Percentiles rank a stretch among this genome's conserved stretches.
Evolutionary conservation across 2,797 vertebrate species (phyloP).

Genomic region (Sebastes elongatus): DNA sequence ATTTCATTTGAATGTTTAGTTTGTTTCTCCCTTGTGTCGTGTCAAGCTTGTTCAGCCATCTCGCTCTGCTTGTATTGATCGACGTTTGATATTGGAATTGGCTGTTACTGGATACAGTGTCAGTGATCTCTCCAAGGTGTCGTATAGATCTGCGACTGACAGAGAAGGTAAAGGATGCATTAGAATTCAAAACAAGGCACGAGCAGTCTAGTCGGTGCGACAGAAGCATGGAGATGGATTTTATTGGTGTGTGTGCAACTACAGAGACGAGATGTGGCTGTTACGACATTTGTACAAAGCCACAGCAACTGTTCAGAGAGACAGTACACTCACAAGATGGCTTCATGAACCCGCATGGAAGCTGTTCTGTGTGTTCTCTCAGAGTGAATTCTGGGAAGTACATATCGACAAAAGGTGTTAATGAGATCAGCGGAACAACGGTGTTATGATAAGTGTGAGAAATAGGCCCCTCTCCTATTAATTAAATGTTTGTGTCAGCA

Average conservation of each 20-base stretch:
- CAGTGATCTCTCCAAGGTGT: background rate
- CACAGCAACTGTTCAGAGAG: background rate
- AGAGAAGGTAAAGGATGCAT: background rate
- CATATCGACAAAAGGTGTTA: conserved; percentile 7
- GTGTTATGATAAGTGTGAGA: conserved; percentile 23
- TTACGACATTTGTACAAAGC: background rate
- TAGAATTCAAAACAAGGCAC: background rate
- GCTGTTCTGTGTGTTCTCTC: background rate
- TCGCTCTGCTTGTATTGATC: background rate
- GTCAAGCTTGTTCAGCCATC: background rate
- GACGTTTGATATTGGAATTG: background rate
- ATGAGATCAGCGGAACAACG: conserved; percentile 33
- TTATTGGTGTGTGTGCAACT: background rate
- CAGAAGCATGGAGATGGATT: conserved; percentile 3
- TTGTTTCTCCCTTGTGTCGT: background rate
- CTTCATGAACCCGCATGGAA: background rate
- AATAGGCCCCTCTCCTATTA: background rate
- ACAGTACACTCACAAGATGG: background rate
- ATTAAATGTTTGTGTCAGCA: conserved; percentile 21
- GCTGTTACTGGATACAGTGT: background rate
- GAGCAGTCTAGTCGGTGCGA: background rate
- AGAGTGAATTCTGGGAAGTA: background rate
- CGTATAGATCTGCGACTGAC: background rate
- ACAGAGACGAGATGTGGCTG: background rate
- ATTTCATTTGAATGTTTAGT: background rate